Evolutionary conservation across 2,113 vertebrate species (phyloP).

Genomic region (Stercorarius parasiticus): DNA sequence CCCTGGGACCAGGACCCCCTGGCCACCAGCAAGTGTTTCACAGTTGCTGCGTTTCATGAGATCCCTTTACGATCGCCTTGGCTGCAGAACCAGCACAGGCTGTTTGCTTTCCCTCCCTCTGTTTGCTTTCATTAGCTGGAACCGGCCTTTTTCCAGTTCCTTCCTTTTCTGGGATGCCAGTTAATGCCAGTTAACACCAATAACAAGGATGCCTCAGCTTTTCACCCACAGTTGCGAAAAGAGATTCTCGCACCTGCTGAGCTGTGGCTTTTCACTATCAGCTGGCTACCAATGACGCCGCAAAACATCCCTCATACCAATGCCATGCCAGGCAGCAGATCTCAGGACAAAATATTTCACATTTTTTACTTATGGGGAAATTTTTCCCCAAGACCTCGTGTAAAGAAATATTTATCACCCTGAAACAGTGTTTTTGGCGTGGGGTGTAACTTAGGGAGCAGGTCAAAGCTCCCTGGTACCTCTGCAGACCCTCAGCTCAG

Average conservation of each 20-base stretch:
- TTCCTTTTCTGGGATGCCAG: neutral
- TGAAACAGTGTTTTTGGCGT: neutral
- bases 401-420: neutral
- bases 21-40: neutral
- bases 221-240: neutral
- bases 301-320: neutral
- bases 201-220: neutral
- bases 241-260: neutral
- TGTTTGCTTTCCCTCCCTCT: neutral
- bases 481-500: neutral
- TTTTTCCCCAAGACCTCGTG: neutral
- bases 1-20: neutral
- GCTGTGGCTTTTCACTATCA: neutral
- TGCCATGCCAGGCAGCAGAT: neutral
- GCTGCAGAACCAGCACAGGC: neutral
- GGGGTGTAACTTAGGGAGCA: neutral
- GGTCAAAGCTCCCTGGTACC: fast-evolving
- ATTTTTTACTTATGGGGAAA: neutral
- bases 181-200: neutral
- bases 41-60: fast-evolving
- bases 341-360: neutral
- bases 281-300: neutral
- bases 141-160: neutral
- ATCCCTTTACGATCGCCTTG: neutral
- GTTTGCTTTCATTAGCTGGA: neutral